Evolutionary conservation across 2,797 vertebrate genomes (phyloP).

Genomic region (Pelobates cultripes): DNA sequence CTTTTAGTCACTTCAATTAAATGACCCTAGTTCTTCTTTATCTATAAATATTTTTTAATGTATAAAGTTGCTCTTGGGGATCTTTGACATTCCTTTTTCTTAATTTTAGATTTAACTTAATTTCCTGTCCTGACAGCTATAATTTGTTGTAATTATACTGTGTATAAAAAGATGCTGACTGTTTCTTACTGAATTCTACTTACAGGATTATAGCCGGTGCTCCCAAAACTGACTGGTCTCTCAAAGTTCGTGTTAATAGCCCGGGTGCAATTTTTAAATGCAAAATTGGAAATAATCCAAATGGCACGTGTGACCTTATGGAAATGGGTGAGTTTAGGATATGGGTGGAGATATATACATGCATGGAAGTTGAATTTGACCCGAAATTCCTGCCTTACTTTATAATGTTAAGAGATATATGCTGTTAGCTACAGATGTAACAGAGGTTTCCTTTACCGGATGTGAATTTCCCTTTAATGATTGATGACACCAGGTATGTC

Average conservation of each 20-base stretch:
- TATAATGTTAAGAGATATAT: background rate
- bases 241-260: constrained; percentile 63
- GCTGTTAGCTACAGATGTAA: no score
- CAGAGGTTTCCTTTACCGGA: no score
- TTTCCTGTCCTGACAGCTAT: background rate
- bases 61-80: no score
- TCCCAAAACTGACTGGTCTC: constrained; percentile 77
- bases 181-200: background rate
- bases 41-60: no score
- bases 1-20: no score
- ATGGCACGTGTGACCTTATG: constrained; percentile 74
- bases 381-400: background rate
- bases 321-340: constrained; percentile 76
- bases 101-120: no score
- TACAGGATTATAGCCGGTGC: constrained; percentile 88
- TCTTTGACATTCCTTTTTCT: no score
- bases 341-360: background rate
- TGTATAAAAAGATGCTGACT: background rate
- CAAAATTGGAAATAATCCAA: constrained; percentile 66
- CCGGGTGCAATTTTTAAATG: constrained; percentile 89
- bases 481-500: no score
- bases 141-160: background rate
- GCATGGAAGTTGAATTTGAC: background rate
- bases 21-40: no score
- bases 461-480: no score